Base-by-base conservation (phyloP, 2,113 vertebrate genomes). In the Protobothrops flavoviridis region DNA sequence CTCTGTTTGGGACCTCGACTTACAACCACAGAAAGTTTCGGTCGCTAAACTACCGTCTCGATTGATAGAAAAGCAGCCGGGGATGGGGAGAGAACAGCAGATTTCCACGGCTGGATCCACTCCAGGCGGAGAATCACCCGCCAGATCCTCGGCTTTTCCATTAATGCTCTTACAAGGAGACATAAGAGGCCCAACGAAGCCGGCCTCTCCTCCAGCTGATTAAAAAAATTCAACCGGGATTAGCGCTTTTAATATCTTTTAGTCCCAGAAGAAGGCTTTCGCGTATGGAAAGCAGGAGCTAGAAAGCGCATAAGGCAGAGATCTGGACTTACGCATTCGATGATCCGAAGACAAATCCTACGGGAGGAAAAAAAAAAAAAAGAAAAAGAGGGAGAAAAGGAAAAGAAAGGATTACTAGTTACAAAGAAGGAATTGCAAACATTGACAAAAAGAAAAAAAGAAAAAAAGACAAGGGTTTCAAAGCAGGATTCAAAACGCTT, bases 301-400 rank as follows among this genome's bases (percentile, higher is more conserved):
- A 13, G 8, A 93, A 3, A 56, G 90, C 15, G 1, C 61, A 1
- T 48, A 50, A 64, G 43, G 56, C 0, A 12, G 24, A 48, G 55
- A 53, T 0, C 48, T 8, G 61, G 91, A 98, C 98, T 98, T 97
- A 98, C 98, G 97, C 97, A 93, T 96, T 98, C 17, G 97, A 93
- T 0, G 97, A 96, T 89, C 98, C 98, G 92, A 98, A 98, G 92
- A 94, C 96, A 96, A 98, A 98, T 0, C 95, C 98, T 98, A 93
- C 24, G 96, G 52, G 20, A n/a, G 29, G 29, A 15, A 12, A 3
- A 10, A 21, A 0, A 1, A n/a, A 4, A 4, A 53, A 33, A 13
- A 13, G 33, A 4, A 21, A 97, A 64, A 94, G 64, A 96, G 0
- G 13, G 23, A 94, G 96, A 85, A 95, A 5, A 0, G 92, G 69